Evolutionary conservation across 2,888 invertebrate species (phyloP).

Genomic region (Coleophora flavipennella): DNA sequence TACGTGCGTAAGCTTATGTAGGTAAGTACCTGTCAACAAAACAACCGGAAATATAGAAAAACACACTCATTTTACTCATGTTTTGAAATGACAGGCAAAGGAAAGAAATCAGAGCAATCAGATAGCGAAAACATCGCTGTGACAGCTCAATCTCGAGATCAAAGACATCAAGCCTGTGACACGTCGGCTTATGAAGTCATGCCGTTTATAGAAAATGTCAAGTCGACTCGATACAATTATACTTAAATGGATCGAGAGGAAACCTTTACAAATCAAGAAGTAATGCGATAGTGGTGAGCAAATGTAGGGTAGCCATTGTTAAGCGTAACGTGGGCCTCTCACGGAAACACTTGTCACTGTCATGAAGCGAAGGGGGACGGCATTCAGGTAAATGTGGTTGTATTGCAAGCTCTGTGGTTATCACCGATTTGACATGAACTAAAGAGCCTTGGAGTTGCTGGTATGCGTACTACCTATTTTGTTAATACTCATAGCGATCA

Average conservation of each 20-base stretch:
- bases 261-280: conserved; percentile 59
- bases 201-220: conserved; percentile 40
- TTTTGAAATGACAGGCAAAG: too few relatives aligned
- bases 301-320: conserved; percentile 57
- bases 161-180: conserved; percentile 5
- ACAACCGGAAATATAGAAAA: too few relatives aligned
- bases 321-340: conserved; percentile 49
- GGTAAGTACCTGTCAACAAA: too few relatives aligned
- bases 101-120: too few relatives aligned
- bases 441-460: too few relatives aligned
- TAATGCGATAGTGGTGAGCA: conserved; percentile 44
- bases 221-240: conserved; percentile 28
- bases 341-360: conserved; percentile 67
- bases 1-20: too few relatives aligned
- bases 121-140: too few relatives aligned
- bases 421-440: too few relatives aligned
- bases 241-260: conserved; percentile 46
- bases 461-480: too few relatives aligned
- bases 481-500: too few relatives aligned
- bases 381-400: conserved; percentile 48
- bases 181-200: conserved; percentile 7
- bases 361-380: conserved; percentile 32
- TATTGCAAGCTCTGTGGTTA: conserved; percentile 23
- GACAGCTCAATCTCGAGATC: too few relatives aligned
- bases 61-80: too few relatives aligned